Base-by-base conservation (phyloP, 2,113 vertebrate species). In the Xiphorhynchus elegans region DNA sequence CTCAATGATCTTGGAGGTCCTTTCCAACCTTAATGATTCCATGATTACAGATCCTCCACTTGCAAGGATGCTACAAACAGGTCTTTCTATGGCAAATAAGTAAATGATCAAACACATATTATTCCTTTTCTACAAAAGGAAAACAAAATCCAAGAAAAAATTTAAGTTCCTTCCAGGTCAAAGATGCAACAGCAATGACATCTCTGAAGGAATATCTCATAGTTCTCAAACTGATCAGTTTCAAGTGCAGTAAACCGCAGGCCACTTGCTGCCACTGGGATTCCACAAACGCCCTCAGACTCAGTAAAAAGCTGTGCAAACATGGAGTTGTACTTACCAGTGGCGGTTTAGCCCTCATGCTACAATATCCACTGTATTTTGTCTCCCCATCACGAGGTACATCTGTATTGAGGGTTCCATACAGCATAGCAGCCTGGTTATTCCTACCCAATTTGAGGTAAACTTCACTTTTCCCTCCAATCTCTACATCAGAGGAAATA, bases 391-490 rank as follows among this genome's bases (percentile, higher is more conserved):
- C 99, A 17, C 89, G 97, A 13, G 99, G 99, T 1, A 97, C 97
- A 23, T 97, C 96, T 0, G 98, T 98, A 76, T 95, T 98, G 82
- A 99, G 98, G 17, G 95, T 98, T 55, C 99, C 99, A 25, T 98
- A 98, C 3, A 99, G 92, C 40, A 99, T 76, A 50, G 98, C 99
- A 40, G 97, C 99, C 39, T 97, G 97, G 70, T 98, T 98, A 97
- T 99, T 99, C 89, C 94, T 98, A 40, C 99, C 98, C 46, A 99
- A 29, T 75, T 98, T 98, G 78, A 99, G 42, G 80, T 97, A 97
- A n/a, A 96, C 97, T 95, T 99, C 97, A 82, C 99, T 99, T 64
- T 98, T 98, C 29, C 99, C 99, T 86, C 99, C 99, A 28, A 99
- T 99, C 67, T 98, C 98, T 26, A 40, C 93, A 90, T 99, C 99